Evolutionary conservation across 2,113 vertebrate species (phyloP).

Genomic region (Malurus elegans): DNA sequence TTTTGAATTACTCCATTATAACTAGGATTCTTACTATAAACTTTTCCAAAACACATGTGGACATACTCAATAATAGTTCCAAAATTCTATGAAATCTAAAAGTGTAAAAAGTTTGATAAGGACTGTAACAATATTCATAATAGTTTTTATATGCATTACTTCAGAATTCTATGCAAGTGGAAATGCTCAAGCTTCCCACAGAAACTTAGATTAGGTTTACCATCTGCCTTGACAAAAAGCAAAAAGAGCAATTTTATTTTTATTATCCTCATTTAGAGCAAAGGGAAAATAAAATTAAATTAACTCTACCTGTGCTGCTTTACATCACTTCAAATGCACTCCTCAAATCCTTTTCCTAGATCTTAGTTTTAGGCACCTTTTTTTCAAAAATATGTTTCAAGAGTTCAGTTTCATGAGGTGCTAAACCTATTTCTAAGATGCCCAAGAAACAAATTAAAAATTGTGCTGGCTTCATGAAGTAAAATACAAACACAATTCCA

Average conservation of each 20-base stretch:
- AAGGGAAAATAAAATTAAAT: not conserved
- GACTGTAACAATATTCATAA: not conserved
- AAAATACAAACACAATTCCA: not conserved
- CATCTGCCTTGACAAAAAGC: not conserved
- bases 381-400: not conserved
- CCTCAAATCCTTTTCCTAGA: not conserved
- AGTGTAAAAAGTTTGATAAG: not conserved
- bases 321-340: not conserved
- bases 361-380: not conserved
- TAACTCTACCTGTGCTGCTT: not conserved
- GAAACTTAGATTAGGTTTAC: not conserved
- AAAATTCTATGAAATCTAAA: not conserved
- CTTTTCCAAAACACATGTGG: not conserved
- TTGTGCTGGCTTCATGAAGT: not conserved
- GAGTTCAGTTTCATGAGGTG: not conserved
- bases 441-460: not conserved
- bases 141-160: not conserved
- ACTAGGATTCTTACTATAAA: not conserved
- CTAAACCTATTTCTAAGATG: not conserved
- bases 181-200: not conserved
- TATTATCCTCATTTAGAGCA: not conserved
- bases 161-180: not conserved
- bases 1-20: not conserved
- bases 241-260: not conserved
- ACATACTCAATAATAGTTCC: not conserved